Evolutionary conservation across 2,888 invertebrate species (phyloP), one percentile per base, ranked within the genome.

Genomic region (Portevinia maculata): DNA sequence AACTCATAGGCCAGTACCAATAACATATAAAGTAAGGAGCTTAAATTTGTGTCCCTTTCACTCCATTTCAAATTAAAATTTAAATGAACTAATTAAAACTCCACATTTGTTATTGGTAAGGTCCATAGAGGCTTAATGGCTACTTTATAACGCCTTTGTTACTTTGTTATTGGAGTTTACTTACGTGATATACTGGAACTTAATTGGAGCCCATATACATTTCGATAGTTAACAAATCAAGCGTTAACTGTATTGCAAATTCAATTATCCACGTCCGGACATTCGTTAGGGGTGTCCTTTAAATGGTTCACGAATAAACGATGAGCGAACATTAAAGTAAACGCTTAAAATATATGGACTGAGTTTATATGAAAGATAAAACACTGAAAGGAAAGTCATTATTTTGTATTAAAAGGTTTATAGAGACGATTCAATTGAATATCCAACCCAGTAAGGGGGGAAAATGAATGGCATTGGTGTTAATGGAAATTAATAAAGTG

Each of bases 331-430:
- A 15, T 41, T 55, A 39, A 62, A 32, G 64, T 17, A 52, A 37
- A 32, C 50, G 39, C 64, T 64, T 57, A 50, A 57, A 71, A 57
- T 55, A 30, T 57, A 39, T 41, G 32, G 30, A 57, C 44, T 71
- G 71, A 19, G 34, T 78, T 71, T 78, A 44, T 41, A 59, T 52
- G 17, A 11, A 67, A 37, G 46, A 55, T 9, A 21, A 46, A 71
- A 64, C 28, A n/a, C n/a, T n/a, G n/a, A n/a, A n/a, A n/a, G n/a
- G 57, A 52, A 71, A 59, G 70, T 53, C 64, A 71, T 71, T 71
- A 52, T 44, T 59, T 67, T 59, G 41, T 59, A 44, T 67, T 67
- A 59, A 67, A 62, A 78, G 30, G 64, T 52, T 78, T 62, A 78
- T 57, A 46, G 50, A 52, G 64, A 52, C 78, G 64, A 39, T 55